Evolutionary conservation across 2,113 vertebrate genomes (phyloP), one percentile per base, ranked within the genome.

Genomic region (Scomber japonicus): DNA sequence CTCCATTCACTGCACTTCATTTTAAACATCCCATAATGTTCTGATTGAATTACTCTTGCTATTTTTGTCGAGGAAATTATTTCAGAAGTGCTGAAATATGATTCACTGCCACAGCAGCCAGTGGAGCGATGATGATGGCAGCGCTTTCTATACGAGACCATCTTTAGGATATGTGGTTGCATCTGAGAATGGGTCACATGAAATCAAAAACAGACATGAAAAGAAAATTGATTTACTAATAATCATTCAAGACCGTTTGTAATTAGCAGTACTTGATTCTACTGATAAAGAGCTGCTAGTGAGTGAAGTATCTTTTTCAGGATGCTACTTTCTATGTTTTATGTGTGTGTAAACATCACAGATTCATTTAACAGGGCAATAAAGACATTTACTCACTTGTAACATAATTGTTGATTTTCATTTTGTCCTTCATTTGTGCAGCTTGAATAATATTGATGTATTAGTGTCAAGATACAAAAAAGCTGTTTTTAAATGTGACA

Each of bases 11-110:
- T 53, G 10, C 76, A 75, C 88, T 84, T 78, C 66, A 80, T 91
- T 89, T 90, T 80, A 86, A 83, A 89, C 60, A 73, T 83, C 87
- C 87, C 80, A 80, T 72, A 84, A 81, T 76, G 59, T 56, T 55
- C 71, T 71, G 82, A 90, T 78, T 81, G 75, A 84, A 78, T 87
- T 78, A 75, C 62, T 70, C 40, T 30, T 51, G 55, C 84, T 91
- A 78, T 88, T 88, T 90, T 57, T 66, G 78, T 81, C 30, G 3
- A 84, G 67, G 81, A 90, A 89, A 90, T 79, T 1, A 81, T 84
- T 85, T 71, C 51, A 80, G 79, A 75, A 54, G 73, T 15, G 15
- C 64, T 61, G 53, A 59, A 78, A 65, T 83, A 72, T 67, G 78
- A 88, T 88, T 84, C 72, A 82, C 56, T 76, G 59, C 61, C 57